These are phyloP conservation scores for Natator depressus DNA, from an alignment of 2,113 vertebrate species.

Conservation along the genomic window DNA sequence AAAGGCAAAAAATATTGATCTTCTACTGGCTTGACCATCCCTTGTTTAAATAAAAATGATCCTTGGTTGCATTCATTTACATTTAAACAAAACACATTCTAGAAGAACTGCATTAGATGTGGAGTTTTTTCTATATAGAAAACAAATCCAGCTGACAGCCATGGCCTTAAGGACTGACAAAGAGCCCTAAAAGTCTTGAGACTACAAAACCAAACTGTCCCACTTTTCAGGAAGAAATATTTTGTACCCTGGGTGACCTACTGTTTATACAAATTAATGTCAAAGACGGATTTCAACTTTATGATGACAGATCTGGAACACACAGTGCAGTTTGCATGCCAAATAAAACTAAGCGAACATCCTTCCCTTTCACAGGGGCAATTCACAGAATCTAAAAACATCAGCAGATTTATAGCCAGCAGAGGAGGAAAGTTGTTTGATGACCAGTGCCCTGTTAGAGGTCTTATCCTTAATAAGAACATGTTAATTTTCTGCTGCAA, in stretches of 20 bases:
- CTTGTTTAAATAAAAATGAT: neutral
- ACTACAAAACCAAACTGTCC: neutral
- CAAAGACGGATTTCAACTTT: conserved; percentile 10
- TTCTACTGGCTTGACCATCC: neutral
- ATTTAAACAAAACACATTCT: neutral
- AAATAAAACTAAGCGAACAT: conserved; percentile 4
- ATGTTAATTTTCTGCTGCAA: neutral
- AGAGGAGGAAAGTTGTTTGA: conserved; percentile 15
- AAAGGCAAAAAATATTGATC: neutral
- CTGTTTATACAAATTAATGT: conserved; percentile 33
- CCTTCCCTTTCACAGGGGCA: neutral
- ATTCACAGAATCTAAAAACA: neutral
- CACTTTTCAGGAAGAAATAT: neutral
- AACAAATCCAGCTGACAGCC: neutral
- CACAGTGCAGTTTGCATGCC: neutral
- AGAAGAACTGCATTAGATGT: neutral
- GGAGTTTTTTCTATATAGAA: conserved; percentile 6
- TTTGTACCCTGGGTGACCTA: neutral
- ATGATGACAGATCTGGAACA: conserved; percentile 40
- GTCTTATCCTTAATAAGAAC: neutral
- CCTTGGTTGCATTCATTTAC: neutral
- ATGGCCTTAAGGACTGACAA: neutral
- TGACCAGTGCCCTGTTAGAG: neutral
- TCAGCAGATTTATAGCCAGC: neutral
- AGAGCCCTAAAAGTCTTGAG: neutral